Percentiles rank a stretch among this genome's conserved stretches.
These are phyloP conservation scores for Chrysocyon brachyurus DNA, from an alignment of 2,797 vertebrate species.

Conservation along the genomic window DNA sequence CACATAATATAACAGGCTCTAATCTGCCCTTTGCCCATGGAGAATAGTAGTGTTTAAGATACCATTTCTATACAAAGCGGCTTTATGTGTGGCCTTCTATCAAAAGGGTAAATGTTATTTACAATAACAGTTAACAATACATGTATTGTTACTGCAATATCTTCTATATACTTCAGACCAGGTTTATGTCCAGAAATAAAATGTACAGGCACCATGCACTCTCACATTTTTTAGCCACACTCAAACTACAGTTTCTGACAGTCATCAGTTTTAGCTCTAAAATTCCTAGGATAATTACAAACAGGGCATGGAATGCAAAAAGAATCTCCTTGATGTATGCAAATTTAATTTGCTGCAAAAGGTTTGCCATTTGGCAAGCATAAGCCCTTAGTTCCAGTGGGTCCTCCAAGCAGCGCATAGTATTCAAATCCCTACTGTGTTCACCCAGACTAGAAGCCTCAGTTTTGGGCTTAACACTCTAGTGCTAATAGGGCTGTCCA, in stretches of 20 bases:
- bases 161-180: neutral
- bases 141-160: neutral
- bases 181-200: conserved; percentile 45
- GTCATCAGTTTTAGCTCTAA: neutral
- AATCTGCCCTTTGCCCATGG: neutral
- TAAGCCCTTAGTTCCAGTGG: neutral
- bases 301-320: neutral
- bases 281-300: conserved; percentile 35
- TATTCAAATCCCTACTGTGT: neutral
- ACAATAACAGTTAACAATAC: neutral
- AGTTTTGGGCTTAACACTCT: neutral
- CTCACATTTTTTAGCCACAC: neutral
- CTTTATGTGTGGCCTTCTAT: neutral
- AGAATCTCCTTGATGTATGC: neutral
- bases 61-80: neutral
- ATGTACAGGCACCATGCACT: neutral
- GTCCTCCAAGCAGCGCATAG: neutral
- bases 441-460: neutral
- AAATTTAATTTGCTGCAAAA: conserved; percentile 26
- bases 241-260: neutral
- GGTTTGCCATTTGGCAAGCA: neutral
- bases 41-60: neutral
- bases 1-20: neutral
- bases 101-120: neutral
- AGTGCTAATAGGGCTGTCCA: neutral